Conservation (phyloP, 2,797 vertebrate species). For the Loris lydekkerianus region DNA sequence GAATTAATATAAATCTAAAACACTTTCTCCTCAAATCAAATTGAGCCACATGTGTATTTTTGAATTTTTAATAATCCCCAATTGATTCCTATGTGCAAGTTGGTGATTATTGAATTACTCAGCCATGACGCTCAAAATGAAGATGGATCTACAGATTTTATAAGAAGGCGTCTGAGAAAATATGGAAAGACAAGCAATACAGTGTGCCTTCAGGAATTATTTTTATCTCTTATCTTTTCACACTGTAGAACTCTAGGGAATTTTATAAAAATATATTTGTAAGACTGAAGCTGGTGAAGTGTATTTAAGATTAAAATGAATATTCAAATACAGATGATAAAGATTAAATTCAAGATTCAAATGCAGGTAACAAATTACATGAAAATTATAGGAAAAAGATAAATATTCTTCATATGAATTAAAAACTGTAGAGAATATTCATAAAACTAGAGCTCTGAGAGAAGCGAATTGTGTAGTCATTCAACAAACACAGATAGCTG, state of each 20-base stretch:
- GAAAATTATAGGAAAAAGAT: not conserved
- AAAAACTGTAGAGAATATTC: not conserved
- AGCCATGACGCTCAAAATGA: not conserved
- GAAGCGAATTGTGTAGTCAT: not conserved
- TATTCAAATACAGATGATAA: not conserved
- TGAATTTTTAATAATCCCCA: not conserved
- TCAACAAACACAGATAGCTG: not conserved
- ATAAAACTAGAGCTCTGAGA: not conserved
- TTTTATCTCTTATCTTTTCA: not conserved
- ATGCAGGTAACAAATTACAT: not conserved
- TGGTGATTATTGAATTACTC: not conserved
- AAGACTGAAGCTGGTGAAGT: not conserved
- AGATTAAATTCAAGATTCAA: not conserved
- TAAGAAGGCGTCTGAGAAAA: not conserved
- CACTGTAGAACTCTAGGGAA: not conserved
- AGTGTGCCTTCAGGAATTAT: not conserved
- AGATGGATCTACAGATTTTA: not conserved
- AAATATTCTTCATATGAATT: not conserved
- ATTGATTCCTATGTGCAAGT: not conserved
- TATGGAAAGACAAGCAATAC: not conserved
- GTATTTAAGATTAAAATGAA: not conserved
- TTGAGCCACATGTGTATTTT: not conserved
- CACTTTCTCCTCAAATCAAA: not conserved
- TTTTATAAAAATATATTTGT: slow-evolving; percentile 12
- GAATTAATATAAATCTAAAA: not conserved